Evolutionary conservation across 2,113 vertebrate species (phyloP), one percentile per base, ranked within the genome.

Genomic region (Recurvirostra avosetta): DNA sequence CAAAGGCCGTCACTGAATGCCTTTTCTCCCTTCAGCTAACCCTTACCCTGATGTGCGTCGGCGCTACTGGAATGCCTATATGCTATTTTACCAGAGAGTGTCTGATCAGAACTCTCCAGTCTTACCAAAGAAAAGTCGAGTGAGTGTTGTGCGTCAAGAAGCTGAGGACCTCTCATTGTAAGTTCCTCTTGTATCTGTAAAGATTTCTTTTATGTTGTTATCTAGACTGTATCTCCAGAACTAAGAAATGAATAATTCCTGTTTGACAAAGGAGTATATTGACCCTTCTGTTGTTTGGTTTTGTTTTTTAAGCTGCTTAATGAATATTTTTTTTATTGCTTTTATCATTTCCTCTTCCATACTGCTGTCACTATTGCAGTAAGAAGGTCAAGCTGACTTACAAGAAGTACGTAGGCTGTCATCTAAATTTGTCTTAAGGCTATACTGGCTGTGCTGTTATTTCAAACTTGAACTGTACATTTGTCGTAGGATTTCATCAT

Each of bases 1-100:
- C 26, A 59, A 61, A 76, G 29, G 19, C 15, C 56, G 89, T 63
- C 23, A 70, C 17, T 9, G 2, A 13, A 17, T 92, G 26, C 73
- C 38, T 68, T 67, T 91, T 74, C 12, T 97, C 77, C 72, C 45
- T 9, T 23, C 96, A 99, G 99, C 99, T 53, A 99, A 99, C 76
- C 99, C 99, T 0, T 99, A 99, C 95, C 99, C 99, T 15, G 99
- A 99, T 6, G 98, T 99, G 47, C 98, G 99, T 25, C 98, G 99
- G 66, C 98, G 99, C 47, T 99, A 99, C 98, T 99, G 99, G 99
- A 99, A 99, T 5, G 99, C 99, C 86, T 99, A 99, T 95, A 99
- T 99, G 99, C 97, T 99, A 71, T 99, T 99, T 95, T 99, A 99
- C 97, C 99, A 99, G 97, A 98, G 99, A 62, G 99, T 99, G 55